These are phyloP conservation scores for Rhagium mordax DNA, from an alignment of 2,888 invertebrate species.

Conservation along the genomic window DNA sequence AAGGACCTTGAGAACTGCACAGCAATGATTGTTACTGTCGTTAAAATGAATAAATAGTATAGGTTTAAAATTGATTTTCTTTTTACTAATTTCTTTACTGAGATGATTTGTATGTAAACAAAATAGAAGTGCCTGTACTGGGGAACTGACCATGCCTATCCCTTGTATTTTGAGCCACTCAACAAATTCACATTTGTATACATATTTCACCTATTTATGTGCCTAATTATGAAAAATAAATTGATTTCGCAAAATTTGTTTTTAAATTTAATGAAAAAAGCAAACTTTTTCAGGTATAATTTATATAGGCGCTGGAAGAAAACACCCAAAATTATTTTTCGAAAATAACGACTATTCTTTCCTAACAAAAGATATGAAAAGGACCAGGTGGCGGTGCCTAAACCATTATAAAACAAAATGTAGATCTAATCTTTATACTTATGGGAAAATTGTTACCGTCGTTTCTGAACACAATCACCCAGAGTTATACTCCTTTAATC, in stretches of 20 bases:
- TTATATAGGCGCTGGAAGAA: constrained; percentile 19
- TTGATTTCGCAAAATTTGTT: too few relatives aligned
- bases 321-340: constrained; percentile 36
- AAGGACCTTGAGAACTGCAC: constrained; percentile 24
- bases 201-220: too few relatives aligned
- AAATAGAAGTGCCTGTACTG: too few relatives aligned
- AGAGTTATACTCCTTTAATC: not conserved
- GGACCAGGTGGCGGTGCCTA: constrained; percentile 37
- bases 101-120: too few relatives aligned
- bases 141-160: too few relatives aligned
- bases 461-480: constrained; percentile 1
- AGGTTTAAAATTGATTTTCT: not conserved
- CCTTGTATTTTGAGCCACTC: too few relatives aligned
- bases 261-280: too few relatives aligned
- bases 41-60: constrained; percentile 18
- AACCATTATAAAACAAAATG: constrained; percentile 14
- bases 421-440: constrained; percentile 16
- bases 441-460: not conserved
- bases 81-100: constrained; percentile 8
- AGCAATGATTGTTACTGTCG: constrained; percentile 29
- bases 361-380: constrained; percentile 34
- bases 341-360: constrained; percentile 36
- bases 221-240: too few relatives aligned
- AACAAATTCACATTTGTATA: too few relatives aligned
- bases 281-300: constrained; percentile 32